These are phyloP conservation scores for Araneus ventricosus DNA, from an alignment of 1,140 invertebrate genomes.

Conservation along the genomic window DNA sequence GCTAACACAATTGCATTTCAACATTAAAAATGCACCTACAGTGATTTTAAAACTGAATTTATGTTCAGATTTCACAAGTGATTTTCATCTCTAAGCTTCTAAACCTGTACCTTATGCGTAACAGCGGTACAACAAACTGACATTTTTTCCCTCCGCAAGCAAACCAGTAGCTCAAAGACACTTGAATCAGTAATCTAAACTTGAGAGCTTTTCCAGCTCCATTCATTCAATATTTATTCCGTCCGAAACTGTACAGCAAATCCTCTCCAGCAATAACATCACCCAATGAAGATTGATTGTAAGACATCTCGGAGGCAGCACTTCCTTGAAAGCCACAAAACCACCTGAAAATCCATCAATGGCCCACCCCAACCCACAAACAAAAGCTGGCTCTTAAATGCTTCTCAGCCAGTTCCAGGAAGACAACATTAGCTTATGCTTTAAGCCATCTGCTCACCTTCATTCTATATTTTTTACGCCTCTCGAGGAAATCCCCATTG, in stretches of 20 bases:
- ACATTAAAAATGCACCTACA: no score
- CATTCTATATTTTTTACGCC: neutral
- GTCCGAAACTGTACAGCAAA: neutral
- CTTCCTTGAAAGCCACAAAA: neutral
- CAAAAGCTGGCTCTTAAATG: neutral
- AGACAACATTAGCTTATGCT: constrained; percentile 1
- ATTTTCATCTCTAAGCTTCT: no score
- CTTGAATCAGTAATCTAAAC: no score
- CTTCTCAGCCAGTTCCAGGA: neutral
- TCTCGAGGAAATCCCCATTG: neutral
- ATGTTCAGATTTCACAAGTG: no score
- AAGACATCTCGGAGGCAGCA: no score
- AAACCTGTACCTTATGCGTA: no score
- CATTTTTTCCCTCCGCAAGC: no score
- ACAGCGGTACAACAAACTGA: no score
- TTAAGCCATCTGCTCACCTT: constrained; percentile 1
- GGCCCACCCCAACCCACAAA: no score
- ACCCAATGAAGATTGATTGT: neutral
- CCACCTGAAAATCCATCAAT: neutral
- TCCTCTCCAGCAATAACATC: neutral
- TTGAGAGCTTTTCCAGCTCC: neutral
- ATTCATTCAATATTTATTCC: neutral
- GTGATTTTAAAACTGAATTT: no score
- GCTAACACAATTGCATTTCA: no score
- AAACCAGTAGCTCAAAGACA: no score